These are phyloP conservation scores for Stegodyphus mimosarum DNA, from an alignment of 1,140 invertebrate genomes.

Conservation along the genomic window DNA sequence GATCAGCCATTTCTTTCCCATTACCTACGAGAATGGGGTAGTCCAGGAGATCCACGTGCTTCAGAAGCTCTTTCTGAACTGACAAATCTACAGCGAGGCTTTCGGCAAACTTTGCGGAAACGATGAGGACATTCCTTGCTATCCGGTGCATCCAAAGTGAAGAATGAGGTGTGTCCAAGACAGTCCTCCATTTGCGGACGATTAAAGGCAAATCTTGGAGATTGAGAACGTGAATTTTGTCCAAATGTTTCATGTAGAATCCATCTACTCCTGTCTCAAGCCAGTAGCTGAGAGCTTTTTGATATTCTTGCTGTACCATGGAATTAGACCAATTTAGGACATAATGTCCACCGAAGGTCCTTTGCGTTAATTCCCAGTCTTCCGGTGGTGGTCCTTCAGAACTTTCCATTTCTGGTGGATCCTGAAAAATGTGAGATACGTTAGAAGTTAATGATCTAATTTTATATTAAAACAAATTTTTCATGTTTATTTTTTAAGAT, in stretches of 20 bases:
- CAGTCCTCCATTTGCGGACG: slow-evolving; percentile 75
- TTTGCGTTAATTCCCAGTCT: slow-evolving; percentile 42
- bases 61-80: background rate
- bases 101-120: slow-evolving; percentile 27
- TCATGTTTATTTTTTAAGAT: too few relatives aligned
- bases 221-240: slow-evolving; percentile 70
- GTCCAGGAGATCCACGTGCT: slow-evolving; percentile 29
- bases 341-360: slow-evolving; percentile 57
- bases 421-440: background rate
- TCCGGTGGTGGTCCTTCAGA: slow-evolving; percentile 37
- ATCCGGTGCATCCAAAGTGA: too few relatives aligned
- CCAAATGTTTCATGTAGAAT: slow-evolving; percentile 81
- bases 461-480: too few relatives aligned
- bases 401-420: slow-evolving; percentile 49
- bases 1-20: slow-evolving; percentile 21
- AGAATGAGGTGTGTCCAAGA: slow-evolving; percentile 67
- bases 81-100: background rate
- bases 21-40: slow-evolving; percentile 22
- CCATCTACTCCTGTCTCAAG: slow-evolving; percentile 77
- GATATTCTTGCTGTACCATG: slow-evolving; percentile 51
- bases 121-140: slow-evolving; percentile 18
- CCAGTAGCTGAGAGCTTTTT: slow-evolving; percentile 75
- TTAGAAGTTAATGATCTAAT: too few relatives aligned
- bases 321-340: slow-evolving; percentile 61
- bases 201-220: slow-evolving; percentile 62